Evolutionary conservation across 2,797 vertebrate species (phyloP).

Genomic region (Lindbergichthys nudifrons): DNA sequence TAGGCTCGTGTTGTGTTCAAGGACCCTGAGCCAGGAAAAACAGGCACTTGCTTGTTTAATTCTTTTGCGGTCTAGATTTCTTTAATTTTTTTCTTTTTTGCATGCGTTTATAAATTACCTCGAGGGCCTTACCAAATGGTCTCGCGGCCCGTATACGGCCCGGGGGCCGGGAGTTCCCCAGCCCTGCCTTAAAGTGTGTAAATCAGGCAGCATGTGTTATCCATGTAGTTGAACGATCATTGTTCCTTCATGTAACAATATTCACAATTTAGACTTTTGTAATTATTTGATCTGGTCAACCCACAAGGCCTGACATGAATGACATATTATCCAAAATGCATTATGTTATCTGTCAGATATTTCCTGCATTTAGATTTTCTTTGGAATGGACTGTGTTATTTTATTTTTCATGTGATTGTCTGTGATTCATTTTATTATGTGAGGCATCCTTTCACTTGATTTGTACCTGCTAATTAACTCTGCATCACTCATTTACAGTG

Average conservation of each 20-base stretch:
- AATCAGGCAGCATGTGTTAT: background rate
- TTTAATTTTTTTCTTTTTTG: too few species aligned
- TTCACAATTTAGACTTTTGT: too few species aligned
- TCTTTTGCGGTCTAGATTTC: too few species aligned
- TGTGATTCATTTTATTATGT: background rate
- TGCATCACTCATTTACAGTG: slow-evolving; percentile 4
- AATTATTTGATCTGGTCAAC: background rate
- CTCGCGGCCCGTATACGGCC: too few species aligned
- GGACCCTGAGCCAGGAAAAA: too few species aligned
- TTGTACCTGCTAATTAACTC: background rate
- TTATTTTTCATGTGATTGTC: background rate
- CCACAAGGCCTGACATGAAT: background rate
- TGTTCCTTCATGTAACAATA: background rate
- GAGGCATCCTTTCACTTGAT: background rate
- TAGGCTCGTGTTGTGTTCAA: too few species aligned
- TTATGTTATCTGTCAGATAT: background rate
- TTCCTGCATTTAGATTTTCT: background rate
- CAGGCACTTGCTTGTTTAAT: too few species aligned
- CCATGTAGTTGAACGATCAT: background rate
- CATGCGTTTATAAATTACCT: too few species aligned
- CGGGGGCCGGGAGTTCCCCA: too few species aligned
- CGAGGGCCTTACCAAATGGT: too few species aligned
- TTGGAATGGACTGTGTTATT: background rate
- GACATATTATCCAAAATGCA: background rate
- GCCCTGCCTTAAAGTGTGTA: background rate